Evolutionary conservation across 2,888 invertebrate genomes (phyloP).

Genomic region (Amphipoea lucens): DNA sequence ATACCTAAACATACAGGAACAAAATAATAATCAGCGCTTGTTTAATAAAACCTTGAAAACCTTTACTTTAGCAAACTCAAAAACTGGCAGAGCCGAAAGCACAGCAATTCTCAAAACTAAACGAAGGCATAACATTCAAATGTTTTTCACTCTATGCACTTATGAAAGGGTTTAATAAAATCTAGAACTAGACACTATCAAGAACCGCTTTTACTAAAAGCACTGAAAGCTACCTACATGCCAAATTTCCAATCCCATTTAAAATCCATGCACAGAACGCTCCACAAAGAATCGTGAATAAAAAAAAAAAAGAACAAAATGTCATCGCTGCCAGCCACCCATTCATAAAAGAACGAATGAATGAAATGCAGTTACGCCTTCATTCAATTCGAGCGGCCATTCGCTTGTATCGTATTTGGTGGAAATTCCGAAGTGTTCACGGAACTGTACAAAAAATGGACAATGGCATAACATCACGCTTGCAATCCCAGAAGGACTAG

Average conservation of each 20-base stretch:
- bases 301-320: not conserved
- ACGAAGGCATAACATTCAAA: not conserved
- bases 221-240: slow-evolving; percentile 2
- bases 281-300: slow-evolving; percentile 17
- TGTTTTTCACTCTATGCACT: not conserved
- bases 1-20: not conserved
- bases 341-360: slow-evolving; percentile 32
- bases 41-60: not conserved
- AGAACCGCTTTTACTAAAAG: not conserved
- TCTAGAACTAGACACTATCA: not conserved
- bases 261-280: not conserved
- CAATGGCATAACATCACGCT: too few species aligned
- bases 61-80: not conserved
- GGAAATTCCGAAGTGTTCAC: not conserved
- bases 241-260: slow-evolving; percentile 17
- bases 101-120: not conserved
- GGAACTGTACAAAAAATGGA: not conserved
- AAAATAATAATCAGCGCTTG: not conserved
- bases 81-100: not conserved
- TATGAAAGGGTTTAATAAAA: not conserved
- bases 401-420: not conserved
- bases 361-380: slow-evolving; percentile 34
- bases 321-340: not conserved
- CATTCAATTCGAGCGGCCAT: slow-evolving; percentile 17
- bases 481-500: too few species aligned